These are phyloP conservation scores for Macrosteles quadrilineatus DNA, from an alignment of 1,140 invertebrate genomes.

Conservation along the genomic window DNA sequence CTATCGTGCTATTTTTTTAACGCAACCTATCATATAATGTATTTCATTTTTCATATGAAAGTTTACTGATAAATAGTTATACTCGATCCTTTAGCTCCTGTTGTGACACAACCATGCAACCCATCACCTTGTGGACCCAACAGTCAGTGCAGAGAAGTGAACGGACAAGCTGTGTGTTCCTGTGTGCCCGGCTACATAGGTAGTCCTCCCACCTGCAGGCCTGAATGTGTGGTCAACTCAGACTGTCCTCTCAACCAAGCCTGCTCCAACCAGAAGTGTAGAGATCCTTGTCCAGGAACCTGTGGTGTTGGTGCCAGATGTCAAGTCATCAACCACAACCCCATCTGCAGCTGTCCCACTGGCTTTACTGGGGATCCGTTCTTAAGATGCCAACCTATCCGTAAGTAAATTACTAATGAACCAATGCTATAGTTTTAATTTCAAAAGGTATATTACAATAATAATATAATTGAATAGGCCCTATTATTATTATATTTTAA, in stretches of 20 bases:
- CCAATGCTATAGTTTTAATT: no score
- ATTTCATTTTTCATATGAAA: no score
- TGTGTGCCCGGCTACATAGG: constrained; percentile 67
- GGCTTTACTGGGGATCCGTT: constrained; percentile 74
- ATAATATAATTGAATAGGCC: no score
- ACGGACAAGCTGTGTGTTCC: constrained; percentile 64
- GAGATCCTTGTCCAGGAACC: constrained; percentile 68
- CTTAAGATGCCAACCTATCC: constrained; percentile 57
- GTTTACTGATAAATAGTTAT: no score
- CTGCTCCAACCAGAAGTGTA: constrained; percentile 70
- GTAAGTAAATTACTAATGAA: no score
- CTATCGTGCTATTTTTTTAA: no score
- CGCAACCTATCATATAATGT: no score
- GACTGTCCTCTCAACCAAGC: constrained; percentile 68
- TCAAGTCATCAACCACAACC: constrained; percentile 66
- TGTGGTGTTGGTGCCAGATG: constrained; percentile 68
- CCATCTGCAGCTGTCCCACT: constrained; percentile 65
- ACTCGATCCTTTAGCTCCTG: constrained; percentile 35
- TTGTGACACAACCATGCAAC: constrained; percentile 51
- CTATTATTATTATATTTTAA: no score
- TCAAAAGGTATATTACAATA: no score
- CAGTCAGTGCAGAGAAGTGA: constrained; percentile 62
- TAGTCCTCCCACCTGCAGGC: constrained; percentile 68
- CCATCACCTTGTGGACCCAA: constrained; percentile 59
- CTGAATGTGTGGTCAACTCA: constrained; percentile 72